Conservation (phyloP, 2,113 vertebrate genomes). For the Hyperopisus bebe region DNA sequence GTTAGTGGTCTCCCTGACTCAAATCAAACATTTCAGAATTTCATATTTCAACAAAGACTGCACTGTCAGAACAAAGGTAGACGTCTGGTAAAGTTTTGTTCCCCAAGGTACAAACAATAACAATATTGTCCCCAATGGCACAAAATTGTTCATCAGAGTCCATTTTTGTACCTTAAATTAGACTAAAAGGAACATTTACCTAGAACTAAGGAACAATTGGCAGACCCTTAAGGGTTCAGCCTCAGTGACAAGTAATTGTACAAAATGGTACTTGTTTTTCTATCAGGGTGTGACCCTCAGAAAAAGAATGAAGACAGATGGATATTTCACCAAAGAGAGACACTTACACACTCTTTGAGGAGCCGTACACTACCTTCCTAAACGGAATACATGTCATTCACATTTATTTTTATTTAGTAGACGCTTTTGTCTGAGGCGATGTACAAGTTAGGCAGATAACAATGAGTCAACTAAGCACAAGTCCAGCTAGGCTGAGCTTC, state of each 20-base stretch:
- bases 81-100: background rate
- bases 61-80: background rate
- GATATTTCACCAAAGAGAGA: background rate
- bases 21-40: background rate
- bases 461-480: background rate
- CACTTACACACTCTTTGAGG: background rate
- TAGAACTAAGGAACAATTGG: background rate
- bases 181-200: background rate
- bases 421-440: background rate
- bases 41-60: background rate
- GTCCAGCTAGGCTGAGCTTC: background rate
- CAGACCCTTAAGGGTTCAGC: background rate
- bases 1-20: background rate
- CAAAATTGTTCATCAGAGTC: background rate
- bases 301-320: background rate
- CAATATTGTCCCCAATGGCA: background rate
- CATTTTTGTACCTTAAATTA: background rate
- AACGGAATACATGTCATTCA: background rate
- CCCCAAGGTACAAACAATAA: background rate
- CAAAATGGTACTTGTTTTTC: background rate
- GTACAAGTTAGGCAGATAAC: background rate
- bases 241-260: background rate
- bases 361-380: background rate
- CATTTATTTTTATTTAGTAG: background rate
- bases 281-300: background rate